Percentiles rank a stretch among this genome's conserved stretches.
Evolutionary conservation across 1,140 invertebrate genomes (phyloP).

Genomic region (Hyles vespertilio): DNA sequence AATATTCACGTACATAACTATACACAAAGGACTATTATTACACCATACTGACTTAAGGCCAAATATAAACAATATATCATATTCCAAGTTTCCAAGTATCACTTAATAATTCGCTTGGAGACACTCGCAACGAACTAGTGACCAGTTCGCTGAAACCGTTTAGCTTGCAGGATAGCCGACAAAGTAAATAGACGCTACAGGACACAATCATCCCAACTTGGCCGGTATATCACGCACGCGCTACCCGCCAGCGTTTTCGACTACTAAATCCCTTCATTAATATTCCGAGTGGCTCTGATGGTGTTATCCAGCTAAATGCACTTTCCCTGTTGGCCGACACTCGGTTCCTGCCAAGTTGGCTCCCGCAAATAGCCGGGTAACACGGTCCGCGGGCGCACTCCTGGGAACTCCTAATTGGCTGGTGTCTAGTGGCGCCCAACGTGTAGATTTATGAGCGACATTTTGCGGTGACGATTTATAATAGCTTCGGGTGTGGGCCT

Average conservation of each 20-base stretch:
- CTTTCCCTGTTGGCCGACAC: constrained; percentile 54
- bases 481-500: constrained; percentile 20
- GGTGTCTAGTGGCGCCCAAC: constrained; percentile 39
- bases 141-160: too few relatives aligned
- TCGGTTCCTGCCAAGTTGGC: constrained; percentile 35
- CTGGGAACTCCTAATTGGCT: constrained; percentile 62
- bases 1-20: too few relatives aligned
- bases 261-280: constrained; percentile 47
- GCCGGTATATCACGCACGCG: constrained; percentile 33
- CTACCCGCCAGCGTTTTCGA: constrained; percentile 24
- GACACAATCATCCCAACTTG: constrained; percentile 12
- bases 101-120: too few relatives aligned
- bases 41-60: too few relatives aligned
- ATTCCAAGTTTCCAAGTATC: too few relatives aligned
- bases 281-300: constrained; percentile 49
- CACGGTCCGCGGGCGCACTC: constrained; percentile 49
- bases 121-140: too few relatives aligned
- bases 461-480: constrained; percentile 37
- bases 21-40: too few relatives aligned
- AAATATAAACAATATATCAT: too few relatives aligned
- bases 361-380: constrained; percentile 45
- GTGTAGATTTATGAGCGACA: constrained; percentile 41
- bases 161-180: too few relatives aligned
- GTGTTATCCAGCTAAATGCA: constrained; percentile 54
- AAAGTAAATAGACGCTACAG: too few relatives aligned